Conservation (phyloP, 2,888 invertebrate genomes). For the Sialis fuliginosa region DNA sequence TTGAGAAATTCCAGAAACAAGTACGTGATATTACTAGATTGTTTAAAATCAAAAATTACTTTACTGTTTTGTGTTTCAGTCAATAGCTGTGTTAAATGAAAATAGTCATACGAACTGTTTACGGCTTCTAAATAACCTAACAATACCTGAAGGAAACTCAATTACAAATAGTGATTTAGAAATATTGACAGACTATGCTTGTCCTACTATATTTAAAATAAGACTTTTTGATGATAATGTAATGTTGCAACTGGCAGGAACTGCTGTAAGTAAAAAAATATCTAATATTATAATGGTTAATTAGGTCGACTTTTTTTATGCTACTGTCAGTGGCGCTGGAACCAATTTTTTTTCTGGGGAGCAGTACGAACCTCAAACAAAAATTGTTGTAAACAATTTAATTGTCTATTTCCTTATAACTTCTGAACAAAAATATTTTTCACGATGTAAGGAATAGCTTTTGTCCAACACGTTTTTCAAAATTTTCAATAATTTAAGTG, state of each 20-base stretch:
- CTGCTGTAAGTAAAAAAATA: constrained; percentile 24
- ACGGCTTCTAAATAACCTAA: constrained; percentile 21
- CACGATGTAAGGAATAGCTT: too few relatives aligned
- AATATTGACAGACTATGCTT: constrained; percentile 24
- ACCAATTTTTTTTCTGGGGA: too few relatives aligned
- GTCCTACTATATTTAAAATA: constrained; percentile 30
- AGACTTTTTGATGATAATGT: constrained; percentile 29
- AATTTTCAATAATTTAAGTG: too few relatives aligned
- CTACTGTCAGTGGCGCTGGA: too few relatives aligned
- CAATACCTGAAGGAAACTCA: constrained; percentile 22
- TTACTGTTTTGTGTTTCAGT: background rate
- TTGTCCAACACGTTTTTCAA: too few relatives aligned
- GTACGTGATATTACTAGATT: constrained; percentile 14
- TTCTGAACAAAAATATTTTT: too few relatives aligned
- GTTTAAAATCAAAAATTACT: background rate
- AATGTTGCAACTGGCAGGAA: constrained; percentile 26
- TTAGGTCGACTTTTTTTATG: too few relatives aligned
- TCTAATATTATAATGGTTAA: too few relatives aligned
- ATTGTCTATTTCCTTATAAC: too few relatives aligned
- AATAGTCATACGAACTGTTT: constrained; percentile 29
- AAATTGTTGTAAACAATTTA: too few relatives aligned
- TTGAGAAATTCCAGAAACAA: constrained; percentile 30
- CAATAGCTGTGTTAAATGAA: constrained; percentile 23
- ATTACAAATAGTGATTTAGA: constrained; percentile 17
- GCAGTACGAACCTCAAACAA: too few relatives aligned